These are phyloP conservation scores for Ectemnius cavifrons DNA, from an alignment of 2,888 invertebrate genomes.

Conservation along the genomic window DNA sequence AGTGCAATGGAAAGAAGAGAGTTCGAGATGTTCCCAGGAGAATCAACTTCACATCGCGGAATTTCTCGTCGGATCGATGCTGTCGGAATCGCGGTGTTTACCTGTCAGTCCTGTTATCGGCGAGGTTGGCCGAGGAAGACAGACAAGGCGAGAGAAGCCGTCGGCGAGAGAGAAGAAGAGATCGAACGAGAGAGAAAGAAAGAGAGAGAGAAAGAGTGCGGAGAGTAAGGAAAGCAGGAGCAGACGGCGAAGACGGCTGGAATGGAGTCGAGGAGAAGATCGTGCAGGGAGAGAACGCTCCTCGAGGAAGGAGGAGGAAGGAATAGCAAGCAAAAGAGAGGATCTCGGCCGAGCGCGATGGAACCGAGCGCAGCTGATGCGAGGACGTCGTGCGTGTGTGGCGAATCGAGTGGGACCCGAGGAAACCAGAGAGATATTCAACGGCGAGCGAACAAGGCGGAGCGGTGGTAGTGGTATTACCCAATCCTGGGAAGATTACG, in stretches of 20 bases:
- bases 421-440: conserved; percentile 19
- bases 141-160: conserved; percentile 6
- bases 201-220: conserved; percentile 5
- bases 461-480: conserved; percentile 64
- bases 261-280: not conserved
- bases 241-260: not conserved
- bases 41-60: not conserved
- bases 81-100: conserved; percentile 36
- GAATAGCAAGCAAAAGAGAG: not conserved
- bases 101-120: conserved; percentile 37
- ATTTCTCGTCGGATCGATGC: conserved; percentile 2
- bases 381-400: not conserved
- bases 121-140: conserved; percentile 1
- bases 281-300: not conserved
- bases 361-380: conserved; percentile 2
- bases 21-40: too few species aligned
- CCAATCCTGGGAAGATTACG: conserved; percentile 77
- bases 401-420: not conserved
- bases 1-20: too few species aligned
- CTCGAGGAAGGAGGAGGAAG: not conserved
- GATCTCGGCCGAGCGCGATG: not conserved
- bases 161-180: conserved; percentile 1
- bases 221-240: conserved; percentile 4
- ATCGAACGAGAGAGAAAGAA: not conserved
- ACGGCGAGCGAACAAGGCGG: conserved; percentile 60